Evolutionary conservation across 2,888 invertebrate genomes (phyloP).

Genomic region (Unio pictorum): DNA sequence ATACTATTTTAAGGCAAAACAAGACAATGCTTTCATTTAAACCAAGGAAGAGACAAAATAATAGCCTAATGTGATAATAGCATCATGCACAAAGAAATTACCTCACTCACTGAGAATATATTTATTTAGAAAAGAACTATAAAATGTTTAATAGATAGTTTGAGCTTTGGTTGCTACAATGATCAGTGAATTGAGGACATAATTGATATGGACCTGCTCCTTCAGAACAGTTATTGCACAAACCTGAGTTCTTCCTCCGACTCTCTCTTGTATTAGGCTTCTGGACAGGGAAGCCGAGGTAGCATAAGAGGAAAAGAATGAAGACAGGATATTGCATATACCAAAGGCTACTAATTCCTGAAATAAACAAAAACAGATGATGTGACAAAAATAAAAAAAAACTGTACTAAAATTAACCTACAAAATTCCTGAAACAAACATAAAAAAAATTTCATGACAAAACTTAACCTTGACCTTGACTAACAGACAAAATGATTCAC

Average conservation of each 20-base stretch:
- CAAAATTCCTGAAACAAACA: too few species aligned
- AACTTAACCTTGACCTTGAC: too few species aligned
- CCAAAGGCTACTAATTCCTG: conserved; percentile 70
- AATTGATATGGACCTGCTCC: not conserved
- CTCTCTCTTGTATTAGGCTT: conserved; percentile 83
- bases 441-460: too few species aligned
- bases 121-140: not conserved
- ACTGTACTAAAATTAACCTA: not conserved
- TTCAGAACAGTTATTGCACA: conserved; percentile 4
- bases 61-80: too few species aligned
- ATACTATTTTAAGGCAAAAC: too few species aligned
- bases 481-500: too few species aligned
- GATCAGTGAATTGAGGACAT: too few species aligned
- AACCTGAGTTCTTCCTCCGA: conserved; percentile 84
- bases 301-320: conserved; percentile 71
- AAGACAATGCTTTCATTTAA: too few species aligned
- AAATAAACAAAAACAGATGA: conserved; percentile 8
- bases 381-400: not conserved
- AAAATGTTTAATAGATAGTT: not conserved
- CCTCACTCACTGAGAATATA: too few species aligned
- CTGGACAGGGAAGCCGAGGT: conserved; percentile 73
- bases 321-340: conserved; percentile 77
- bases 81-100: too few species aligned
- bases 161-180: not conserved
- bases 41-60: too few species aligned